phyloP scores from a whole-genome alignment of 2,888 invertebrate species.

The Smittia aterrima region DNA sequence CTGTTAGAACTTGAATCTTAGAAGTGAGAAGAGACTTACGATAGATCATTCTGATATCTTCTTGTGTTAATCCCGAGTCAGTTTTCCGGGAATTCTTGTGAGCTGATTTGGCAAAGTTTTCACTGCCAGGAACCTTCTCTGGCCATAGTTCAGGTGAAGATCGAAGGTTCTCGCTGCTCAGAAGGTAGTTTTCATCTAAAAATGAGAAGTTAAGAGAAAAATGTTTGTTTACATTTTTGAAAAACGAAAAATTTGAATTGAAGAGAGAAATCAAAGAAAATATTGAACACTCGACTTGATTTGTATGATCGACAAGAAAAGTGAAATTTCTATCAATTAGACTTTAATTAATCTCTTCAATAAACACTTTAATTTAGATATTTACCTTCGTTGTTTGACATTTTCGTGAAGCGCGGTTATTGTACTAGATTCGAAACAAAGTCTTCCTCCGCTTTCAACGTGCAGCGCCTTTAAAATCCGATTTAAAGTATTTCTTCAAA shows the following conservation, averaged over 20 bases:
- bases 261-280: background rate
- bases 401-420: too few species aligned
- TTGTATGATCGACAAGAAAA: too few species aligned
- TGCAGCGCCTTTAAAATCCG: too few species aligned
- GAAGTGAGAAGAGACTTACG: constrained; percentile 65
- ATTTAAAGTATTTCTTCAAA: too few species aligned
- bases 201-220: background rate
- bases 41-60: constrained; percentile 73
- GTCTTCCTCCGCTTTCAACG: too few species aligned
- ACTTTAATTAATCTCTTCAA: too few species aligned
- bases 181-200: constrained; percentile 32
- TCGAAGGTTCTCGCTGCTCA: constrained; percentile 82
- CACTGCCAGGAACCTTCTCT: constrained; percentile 75
- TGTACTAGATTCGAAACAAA: too few species aligned
- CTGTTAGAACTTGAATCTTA: background rate
- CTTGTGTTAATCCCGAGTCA: constrained; percentile 62
- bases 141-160: constrained; percentile 97
- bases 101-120: constrained; percentile 42
- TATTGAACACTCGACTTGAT: too few species aligned
- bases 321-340: too few species aligned
- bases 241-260: background rate
- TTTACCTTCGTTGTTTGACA: too few species aligned
- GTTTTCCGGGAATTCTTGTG: background rate
- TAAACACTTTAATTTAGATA: too few species aligned
- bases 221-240: background rate